Conservation (phyloP, 2,797 vertebrate genomes). For the Adrianichthys oophorus region DNA sequence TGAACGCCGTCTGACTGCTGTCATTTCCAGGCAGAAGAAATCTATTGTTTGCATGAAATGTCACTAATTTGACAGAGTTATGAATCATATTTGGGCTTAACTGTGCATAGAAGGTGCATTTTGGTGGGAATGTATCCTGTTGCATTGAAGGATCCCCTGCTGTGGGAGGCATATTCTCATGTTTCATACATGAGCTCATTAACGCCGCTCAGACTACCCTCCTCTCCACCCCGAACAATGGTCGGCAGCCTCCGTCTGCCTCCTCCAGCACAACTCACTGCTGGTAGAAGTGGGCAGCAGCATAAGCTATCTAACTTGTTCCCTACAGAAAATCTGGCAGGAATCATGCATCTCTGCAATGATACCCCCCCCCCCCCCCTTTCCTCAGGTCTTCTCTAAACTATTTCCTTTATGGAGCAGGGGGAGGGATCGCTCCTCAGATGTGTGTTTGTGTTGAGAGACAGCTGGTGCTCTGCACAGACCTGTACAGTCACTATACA, state of each 20-base stretch:
- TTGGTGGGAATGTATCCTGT: conserved; percentile 57
- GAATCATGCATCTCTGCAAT: conserved; percentile 27
- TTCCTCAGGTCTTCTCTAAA: conserved; percentile 50
- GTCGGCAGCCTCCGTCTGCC: conserved; percentile 50
- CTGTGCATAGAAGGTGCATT: conserved; percentile 22
- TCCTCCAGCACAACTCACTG: conserved; percentile 59
- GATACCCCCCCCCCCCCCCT: conserved; percentile 23
- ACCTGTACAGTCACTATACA: conserved; percentile 30
- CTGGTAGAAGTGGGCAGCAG: conserved; percentile 52
- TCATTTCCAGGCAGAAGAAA: not conserved
- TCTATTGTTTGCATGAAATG: not conserved
- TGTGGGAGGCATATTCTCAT: conserved; percentile 61
- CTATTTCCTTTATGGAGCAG: conserved; percentile 31
- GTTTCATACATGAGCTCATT: conserved; percentile 78
- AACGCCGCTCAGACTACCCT: conserved; percentile 58
- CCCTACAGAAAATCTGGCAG: conserved; percentile 60
- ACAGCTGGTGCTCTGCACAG: conserved; percentile 43
- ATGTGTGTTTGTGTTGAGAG: conserved; percentile 33
- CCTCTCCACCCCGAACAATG: conserved; percentile 47
- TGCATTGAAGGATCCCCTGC: conserved; percentile 55
- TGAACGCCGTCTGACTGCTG: not conserved
- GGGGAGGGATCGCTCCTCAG: conserved; percentile 33
- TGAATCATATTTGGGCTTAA: conserved; percentile 3
- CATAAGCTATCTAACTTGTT: conserved; percentile 51
- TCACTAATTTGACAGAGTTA: not conserved